A percentile compares a stretch with the other conserved stretches of the same genome.
Conservation (phyloP, 2,888 invertebrate species). For the Dicycla oo region DNA sequence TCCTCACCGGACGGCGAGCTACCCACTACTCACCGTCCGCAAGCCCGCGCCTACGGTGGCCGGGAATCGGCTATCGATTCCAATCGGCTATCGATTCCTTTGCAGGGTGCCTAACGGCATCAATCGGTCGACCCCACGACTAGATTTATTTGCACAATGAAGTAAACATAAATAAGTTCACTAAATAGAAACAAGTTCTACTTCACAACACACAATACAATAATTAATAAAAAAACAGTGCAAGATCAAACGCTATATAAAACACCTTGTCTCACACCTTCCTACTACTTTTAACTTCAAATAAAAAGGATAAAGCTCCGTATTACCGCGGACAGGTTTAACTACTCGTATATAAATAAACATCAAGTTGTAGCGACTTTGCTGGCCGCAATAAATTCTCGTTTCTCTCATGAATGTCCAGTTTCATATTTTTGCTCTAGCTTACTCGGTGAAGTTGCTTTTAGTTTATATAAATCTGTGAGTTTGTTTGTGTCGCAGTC, state of each 20-base stretch:
- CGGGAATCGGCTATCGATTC: no score
- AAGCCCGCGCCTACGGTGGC: no score
- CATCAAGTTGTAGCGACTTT: constrained; percentile 49
- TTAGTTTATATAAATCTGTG: constrained; percentile 50
- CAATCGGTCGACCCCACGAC: no score
- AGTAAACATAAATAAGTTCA: no score
- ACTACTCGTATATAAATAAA: constrained; percentile 64
- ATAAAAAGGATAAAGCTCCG: constrained; percentile 44
- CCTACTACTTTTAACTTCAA: constrained; percentile 32
- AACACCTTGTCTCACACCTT: constrained; percentile 1
- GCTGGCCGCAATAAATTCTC: constrained; percentile 59
- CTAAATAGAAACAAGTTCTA: no score
- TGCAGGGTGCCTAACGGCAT: no score
- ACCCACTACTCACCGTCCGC: no score
- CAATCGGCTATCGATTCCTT: no score
- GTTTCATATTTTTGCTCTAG: constrained; percentile 61
- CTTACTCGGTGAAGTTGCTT: constrained; percentile 53
- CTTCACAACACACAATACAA: no score
- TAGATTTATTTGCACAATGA: no score
- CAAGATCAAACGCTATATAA: not conserved
- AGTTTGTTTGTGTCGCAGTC: constrained; percentile 37
- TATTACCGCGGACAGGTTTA: constrained; percentile 54
- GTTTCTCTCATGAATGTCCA: constrained; percentile 63
- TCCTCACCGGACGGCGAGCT: no score
- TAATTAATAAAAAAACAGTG: not conserved